These are phyloP conservation scores for Aphaenogaster rudis DNA, from an alignment of 1,140 invertebrate species.

Conservation along the genomic window DNA sequence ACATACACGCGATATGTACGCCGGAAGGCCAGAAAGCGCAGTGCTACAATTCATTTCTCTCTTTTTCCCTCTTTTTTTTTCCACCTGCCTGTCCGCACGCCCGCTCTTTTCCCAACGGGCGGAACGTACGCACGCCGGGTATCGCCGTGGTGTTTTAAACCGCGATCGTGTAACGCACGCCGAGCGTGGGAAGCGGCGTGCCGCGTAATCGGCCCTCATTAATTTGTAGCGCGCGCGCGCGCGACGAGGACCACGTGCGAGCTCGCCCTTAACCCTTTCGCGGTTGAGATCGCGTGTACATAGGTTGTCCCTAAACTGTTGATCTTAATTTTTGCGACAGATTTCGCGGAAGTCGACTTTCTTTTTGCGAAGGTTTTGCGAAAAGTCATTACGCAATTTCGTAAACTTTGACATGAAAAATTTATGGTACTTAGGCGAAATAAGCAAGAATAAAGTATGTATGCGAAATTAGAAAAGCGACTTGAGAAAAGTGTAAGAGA, in stretches of 20 bases:
- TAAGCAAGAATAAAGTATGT: background rate
- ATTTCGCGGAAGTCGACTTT: background rate
- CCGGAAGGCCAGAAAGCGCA: constrained; percentile 48
- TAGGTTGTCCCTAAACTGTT: background rate
- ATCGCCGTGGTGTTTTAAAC: constrained; percentile 33
- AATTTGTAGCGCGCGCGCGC: constrained; percentile 29
- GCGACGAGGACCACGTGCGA: constrained; percentile 24
- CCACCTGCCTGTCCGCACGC: constrained; percentile 17
- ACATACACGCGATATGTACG: constrained; percentile 12
- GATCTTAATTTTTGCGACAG: background rate
- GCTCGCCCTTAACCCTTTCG: constrained; percentile 15
- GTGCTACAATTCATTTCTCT: constrained; percentile 49
- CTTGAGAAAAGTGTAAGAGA: background rate
- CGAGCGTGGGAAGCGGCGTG: constrained; percentile 48
- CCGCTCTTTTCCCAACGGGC: constrained; percentile 20
- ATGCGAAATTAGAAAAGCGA: background rate
- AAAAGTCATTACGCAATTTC: background rate
- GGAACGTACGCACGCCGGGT: background rate
- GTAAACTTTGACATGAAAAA: background rate
- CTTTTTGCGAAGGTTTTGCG: background rate
- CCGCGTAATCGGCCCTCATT: constrained; percentile 43
- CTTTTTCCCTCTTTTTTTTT: constrained; percentile 20
- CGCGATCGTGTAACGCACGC: background rate
- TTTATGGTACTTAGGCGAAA: background rate
- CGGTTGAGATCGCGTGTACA: constrained; percentile 6